Conservation (phyloP, 2,113 vertebrate genomes). For the Phalacrocorax aristotelis region DNA sequence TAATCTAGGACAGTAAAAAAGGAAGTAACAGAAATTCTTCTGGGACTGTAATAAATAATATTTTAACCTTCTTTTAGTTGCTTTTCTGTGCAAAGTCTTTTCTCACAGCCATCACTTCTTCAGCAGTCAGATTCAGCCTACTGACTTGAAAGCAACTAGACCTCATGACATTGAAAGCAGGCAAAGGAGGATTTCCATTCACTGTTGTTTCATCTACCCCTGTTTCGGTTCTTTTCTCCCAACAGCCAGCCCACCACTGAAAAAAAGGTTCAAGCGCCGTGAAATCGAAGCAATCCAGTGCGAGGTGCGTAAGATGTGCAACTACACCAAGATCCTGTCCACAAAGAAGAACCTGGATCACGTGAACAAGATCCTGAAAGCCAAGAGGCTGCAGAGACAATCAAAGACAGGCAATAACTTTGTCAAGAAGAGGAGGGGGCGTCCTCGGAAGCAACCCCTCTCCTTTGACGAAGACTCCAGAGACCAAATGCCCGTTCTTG, state of each 20-base stretch:
- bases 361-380: conserved; percentile 98
- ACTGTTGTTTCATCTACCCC: background rate
- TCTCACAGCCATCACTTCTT: background rate
- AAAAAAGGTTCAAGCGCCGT: conserved; percentile 87
- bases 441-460: conserved; percentile 89
- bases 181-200: background rate
- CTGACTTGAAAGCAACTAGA: background rate
- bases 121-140: background rate
- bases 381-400: conserved; percentile 98
- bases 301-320: conserved; percentile 92
- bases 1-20: background rate
- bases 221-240: conserved; percentile 37
- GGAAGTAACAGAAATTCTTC: background rate
- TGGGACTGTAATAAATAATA: background rate
- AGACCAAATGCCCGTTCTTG: conserved; percentile 95
- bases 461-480: conserved; percentile 80
- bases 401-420: conserved; percentile 99
- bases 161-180: background rate
- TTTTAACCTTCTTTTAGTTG: background rate
- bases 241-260: conserved; percentile 78
- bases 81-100: background rate
- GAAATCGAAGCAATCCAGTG: conserved; percentile 96
- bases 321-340: conserved; percentile 89
- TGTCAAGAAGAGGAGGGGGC: conserved; percentile 90
- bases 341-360: conserved; percentile 98